phyloP scores from a whole-genome alignment of 2,113 vertebrate species.

The Phasianus colchicus region DNA sequence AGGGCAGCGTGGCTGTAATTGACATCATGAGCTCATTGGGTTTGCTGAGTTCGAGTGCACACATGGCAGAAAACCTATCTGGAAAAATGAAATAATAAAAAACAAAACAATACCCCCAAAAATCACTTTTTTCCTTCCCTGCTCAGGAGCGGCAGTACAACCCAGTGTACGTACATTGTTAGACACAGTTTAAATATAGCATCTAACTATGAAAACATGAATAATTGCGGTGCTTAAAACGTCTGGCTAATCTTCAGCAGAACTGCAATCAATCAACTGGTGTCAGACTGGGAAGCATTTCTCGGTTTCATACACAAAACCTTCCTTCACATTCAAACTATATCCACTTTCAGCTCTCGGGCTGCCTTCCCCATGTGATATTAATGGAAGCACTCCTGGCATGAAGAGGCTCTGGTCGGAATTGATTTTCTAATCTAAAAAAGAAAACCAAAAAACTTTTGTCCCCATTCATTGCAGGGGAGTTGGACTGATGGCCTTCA shows the following conservation, averaged over 20 bases:
- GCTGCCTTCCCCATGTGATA: conserved; percentile 51
- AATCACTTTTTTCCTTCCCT: not conserved
- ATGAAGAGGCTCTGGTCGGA: not conserved
- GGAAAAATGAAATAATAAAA: conserved; percentile 9
- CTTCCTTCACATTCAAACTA: conserved; percentile 68
- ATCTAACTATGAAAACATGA: conserved; percentile 43
- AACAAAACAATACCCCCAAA: not conserved
- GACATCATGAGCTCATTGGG: not conserved
- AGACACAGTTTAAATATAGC: conserved; percentile 61
- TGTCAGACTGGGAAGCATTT: conserved; percentile 72
- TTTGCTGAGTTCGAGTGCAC: not conserved
- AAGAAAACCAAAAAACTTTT: too few relatives aligned
- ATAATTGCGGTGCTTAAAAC: conserved; percentile 71
- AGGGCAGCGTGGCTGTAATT: not conserved
- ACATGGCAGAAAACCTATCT: not conserved
- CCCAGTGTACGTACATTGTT: not conserved
- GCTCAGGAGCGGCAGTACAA: not conserved
- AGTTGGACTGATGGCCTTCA: too few relatives aligned
- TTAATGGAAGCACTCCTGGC: conserved; percentile 57
- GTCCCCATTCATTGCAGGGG: too few relatives aligned
- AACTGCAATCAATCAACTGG: conserved; percentile 80
- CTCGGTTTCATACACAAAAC: conserved; percentile 79
- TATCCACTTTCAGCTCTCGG: conserved; percentile 68
- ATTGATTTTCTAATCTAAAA: conserved; percentile 10
- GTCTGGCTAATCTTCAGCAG: conserved; percentile 81